Evolutionary conservation across 2,113 vertebrate species (phyloP).

Genomic region (Tauraco erythrolophus): DNA sequence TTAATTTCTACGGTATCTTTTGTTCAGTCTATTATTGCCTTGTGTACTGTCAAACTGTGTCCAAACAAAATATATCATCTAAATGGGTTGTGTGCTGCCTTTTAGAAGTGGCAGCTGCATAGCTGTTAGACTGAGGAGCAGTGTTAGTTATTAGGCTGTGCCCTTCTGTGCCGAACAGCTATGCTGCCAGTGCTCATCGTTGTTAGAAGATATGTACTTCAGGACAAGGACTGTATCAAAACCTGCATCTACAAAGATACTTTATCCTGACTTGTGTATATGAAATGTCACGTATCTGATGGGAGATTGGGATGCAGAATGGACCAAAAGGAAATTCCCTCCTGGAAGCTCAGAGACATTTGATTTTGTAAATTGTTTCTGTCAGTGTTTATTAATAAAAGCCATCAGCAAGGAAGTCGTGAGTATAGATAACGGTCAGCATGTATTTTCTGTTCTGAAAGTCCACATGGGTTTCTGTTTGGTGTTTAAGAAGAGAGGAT

Average conservation of each 20-base stretch:
- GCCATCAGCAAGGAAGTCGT: not conserved
- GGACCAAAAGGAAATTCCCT: not conserved
- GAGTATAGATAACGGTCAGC: not conserved
- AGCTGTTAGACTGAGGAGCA: not conserved
- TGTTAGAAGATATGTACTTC: not conserved
- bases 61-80: not conserved
- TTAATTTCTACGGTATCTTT: not conserved
- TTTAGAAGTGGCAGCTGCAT: not conserved
- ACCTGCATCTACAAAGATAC: not conserved
- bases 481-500: not conserved
- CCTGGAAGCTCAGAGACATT: not conserved
- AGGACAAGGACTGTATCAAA: not conserved
- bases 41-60: not conserved
- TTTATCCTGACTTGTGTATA: not conserved
- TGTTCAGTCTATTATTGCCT: fast-evolving
- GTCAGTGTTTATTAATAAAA: not conserved
- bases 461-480: not conserved
- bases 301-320: not conserved
- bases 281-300: not conserved
- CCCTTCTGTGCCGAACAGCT: not conserved
- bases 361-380: not conserved
- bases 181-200: not conserved
- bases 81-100: not conserved
- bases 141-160: not conserved
- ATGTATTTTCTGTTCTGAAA: not conserved